These are phyloP conservation scores for Neoaliturus tenellus DNA, from an alignment of 2,888 invertebrate genomes.

Conservation along the genomic window DNA sequence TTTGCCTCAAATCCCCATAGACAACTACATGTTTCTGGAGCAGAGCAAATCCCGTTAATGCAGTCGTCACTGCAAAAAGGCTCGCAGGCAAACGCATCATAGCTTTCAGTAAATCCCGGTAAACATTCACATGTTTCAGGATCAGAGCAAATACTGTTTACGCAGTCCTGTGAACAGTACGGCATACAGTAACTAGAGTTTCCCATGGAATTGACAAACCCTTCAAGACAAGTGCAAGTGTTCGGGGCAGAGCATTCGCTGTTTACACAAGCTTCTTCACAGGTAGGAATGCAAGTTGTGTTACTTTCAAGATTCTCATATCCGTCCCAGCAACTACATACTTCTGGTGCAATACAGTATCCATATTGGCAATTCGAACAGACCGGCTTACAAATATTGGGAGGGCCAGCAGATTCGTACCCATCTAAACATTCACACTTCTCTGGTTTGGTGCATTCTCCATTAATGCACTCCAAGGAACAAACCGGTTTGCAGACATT, in stretches of 20 bases:
- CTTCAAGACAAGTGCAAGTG: slow-evolving; percentile 1
- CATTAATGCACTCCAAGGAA: not conserved
- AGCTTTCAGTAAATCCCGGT: not conserved
- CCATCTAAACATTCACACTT: slow-evolving; percentile 25
- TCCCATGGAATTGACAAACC: not conserved
- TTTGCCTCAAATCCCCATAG: slow-evolving; percentile 26
- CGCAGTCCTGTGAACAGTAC: slow-evolving; percentile 2
- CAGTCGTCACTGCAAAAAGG: slow-evolving; percentile 10
- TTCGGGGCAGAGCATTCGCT: slow-evolving; percentile 10
- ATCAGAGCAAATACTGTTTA: not conserved
- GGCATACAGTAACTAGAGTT: not conserved
- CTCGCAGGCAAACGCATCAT: not conserved
- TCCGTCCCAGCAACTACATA: not conserved
- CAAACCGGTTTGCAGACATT: slow-evolving; percentile 22
- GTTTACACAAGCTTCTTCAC: slow-evolving; percentile 19
- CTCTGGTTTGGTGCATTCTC: slow-evolving; percentile 6
- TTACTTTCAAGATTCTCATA: slow-evolving; percentile 26
- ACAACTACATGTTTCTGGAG: slow-evolving; percentile 27
- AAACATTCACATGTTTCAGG: slow-evolving; percentile 19
- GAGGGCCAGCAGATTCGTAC: not conserved
- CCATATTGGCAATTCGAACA: slow-evolving; percentile 1
- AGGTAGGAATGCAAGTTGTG: not conserved
- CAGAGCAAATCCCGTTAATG: not conserved
- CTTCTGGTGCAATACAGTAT: not conserved
- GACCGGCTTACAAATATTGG: not conserved